These are phyloP conservation scores for Dioctria linearis DNA, from an alignment of 2,888 invertebrate genomes.

Conservation along the genomic window DNA sequence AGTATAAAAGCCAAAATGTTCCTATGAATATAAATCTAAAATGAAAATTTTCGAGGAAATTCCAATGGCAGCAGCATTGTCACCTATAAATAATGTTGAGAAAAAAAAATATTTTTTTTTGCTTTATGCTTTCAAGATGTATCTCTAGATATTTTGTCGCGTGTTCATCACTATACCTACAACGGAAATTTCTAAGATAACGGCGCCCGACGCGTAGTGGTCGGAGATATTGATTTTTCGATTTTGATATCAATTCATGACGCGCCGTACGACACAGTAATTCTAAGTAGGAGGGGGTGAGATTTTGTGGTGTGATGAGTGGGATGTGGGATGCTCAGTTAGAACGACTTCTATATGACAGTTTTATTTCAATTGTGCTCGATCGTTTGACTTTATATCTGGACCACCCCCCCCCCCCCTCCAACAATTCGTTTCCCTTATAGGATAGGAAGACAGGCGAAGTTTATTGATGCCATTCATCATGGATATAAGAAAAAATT, in stretches of 20 bases:
- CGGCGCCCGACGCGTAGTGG: no score
- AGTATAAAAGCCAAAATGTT: slow-evolving; percentile 6
- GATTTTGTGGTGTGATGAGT: not conserved
- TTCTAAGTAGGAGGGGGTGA: not conserved
- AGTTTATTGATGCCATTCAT: slow-evolving; percentile 30
- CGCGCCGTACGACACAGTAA: not conserved
- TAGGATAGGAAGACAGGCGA: not conserved
- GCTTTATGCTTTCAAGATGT: slow-evolving; percentile 2
- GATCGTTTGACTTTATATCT: slow-evolving; percentile 5
- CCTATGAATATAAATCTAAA: slow-evolving; percentile 29
- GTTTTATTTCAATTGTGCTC: slow-evolving; percentile 33
- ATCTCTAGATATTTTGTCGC: slow-evolving; percentile 29
- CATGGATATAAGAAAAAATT: slow-evolving; percentile 32
- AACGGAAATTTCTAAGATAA: no score
- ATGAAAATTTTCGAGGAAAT: not conserved
- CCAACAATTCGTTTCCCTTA: no score
- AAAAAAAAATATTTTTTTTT: not conserved
- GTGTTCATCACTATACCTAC: slow-evolving; percentile 1
- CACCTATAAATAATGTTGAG: slow-evolving; percentile 10
- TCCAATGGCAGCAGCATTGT: slow-evolving; percentile 10
- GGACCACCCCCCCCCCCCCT: not conserved
- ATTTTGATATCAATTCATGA: slow-evolving; percentile 23
- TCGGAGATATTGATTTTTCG: slow-evolving; percentile 12
- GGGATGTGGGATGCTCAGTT: no score
- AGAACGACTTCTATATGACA: not conserved